phyloP scores from a whole-genome alignment of 2,113 vertebrate genomes.

The Ceuthmochares aereus region DNA sequence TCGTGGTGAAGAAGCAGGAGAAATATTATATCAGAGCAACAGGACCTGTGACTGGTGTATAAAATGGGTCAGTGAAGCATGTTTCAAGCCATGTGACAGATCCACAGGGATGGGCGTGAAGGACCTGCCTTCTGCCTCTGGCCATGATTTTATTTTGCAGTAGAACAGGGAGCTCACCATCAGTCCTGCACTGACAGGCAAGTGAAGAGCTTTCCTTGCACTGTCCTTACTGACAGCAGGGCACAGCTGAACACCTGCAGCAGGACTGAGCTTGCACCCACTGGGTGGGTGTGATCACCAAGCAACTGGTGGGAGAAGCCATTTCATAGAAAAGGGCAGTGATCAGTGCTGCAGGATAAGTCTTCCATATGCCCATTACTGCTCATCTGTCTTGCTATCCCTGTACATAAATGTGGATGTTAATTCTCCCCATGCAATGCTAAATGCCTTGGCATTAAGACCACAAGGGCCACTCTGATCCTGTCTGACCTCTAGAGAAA shows the following conservation, averaged over 20 bases:
- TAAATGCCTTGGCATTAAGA: background rate
- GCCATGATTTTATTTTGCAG: background rate
- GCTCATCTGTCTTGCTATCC: background rate
- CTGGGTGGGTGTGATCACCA: background rate
- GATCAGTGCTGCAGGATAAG: background rate
- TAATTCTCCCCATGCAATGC: background rate
- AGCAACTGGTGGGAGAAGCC: background rate
- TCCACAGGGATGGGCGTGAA: background rate
- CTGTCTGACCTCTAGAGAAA: background rate
- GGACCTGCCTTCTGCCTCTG: background rate
- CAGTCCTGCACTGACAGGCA: accelerated
- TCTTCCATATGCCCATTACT: background rate
- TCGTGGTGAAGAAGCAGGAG: background rate
- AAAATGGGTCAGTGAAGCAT: background rate
- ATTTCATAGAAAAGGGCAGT: background rate
- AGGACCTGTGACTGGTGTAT: background rate
- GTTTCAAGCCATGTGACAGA: background rate
- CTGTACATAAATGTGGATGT: accelerated
- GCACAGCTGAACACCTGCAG: background rate
- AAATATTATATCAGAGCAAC: background rate
- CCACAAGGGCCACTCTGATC: background rate
- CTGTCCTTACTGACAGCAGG: accelerated
- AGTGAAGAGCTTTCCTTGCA: background rate
- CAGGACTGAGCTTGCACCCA: background rate
- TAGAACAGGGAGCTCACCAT: background rate